Percentiles rank a stretch among this genome's conserved stretches.
phyloP scores from a whole-genome alignment of 2,888 invertebrate genomes.

The Lucinisca nassula region DNA sequence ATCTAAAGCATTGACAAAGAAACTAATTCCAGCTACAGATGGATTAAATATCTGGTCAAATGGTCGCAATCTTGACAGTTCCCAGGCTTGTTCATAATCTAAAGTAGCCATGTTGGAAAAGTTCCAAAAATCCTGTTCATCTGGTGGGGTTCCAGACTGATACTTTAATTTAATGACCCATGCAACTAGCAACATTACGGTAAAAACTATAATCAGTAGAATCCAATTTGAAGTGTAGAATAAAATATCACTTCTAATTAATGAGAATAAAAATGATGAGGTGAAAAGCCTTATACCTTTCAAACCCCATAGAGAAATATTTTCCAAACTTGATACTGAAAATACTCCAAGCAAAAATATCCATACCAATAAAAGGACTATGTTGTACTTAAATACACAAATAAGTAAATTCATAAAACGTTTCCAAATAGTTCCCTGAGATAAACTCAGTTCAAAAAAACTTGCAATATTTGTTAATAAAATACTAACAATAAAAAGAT shows the following conservation, averaged over 20 bases:
- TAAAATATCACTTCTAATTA: conserved; percentile 81
- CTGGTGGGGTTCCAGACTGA: conserved; percentile 30
- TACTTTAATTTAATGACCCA: conserved; percentile 30
- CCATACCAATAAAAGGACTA: conserved; percentile 88
- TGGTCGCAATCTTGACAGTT: conserved; percentile 83
- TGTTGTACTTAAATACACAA: conserved; percentile 88
- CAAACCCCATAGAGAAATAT: conserved; percentile 84
- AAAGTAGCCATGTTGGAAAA: conserved; percentile 83
- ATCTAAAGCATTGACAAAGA: conserved; percentile 29
- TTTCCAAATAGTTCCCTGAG: conserved; percentile 84
- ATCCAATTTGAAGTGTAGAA: conserved; percentile 73
- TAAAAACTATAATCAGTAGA: conserved; percentile 80
- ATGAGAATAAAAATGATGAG: conserved; percentile 83
- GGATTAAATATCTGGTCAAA: conserved; percentile 85
- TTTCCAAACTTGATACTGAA: conserved; percentile 87
- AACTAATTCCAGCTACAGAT: conserved; percentile 61
- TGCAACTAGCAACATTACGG: conserved; percentile 62
- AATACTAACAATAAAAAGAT: conserved; percentile 89
- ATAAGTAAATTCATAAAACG: conserved; percentile 87
- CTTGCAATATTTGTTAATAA: conserved; percentile 88
- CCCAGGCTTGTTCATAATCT: conserved; percentile 73
- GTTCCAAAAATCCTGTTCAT: conserved; percentile 87
- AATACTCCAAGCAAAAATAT: conserved; percentile 88
- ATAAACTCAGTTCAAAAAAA: conserved; percentile 88
- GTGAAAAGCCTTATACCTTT: conserved; percentile 85